Evolutionary conservation across 2,888 invertebrate genomes (phyloP), one percentile per base, ranked within the genome.

Genomic region (Caenorhabditis sp.): DNA sequence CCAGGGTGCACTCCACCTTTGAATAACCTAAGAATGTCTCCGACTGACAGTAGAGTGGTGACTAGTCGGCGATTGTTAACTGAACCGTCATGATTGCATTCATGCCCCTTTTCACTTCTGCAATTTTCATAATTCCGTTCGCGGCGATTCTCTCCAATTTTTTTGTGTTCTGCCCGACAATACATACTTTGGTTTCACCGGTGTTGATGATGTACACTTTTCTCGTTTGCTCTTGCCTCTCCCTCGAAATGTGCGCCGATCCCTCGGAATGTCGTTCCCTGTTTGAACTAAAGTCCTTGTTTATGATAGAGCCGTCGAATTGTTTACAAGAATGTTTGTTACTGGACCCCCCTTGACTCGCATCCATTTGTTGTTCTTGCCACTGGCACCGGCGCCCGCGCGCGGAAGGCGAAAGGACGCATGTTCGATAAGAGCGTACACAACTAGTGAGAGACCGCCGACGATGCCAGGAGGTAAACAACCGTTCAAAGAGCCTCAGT

Each of bases 401-500:
- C 55, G 39, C 24, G 13, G 55, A 41, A 39, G 35, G 24, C 8
- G 43, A 59, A 70, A 70, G 70, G 70, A 70, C 70, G 70, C 45
- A 37, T 70, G 70, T 70, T 70, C 70, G 70, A 70, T 70, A 59
- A 70, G 59, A 70, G 46, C 53, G 70, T 70, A 53, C 70, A 70
- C 52, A 39, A 37, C 26, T 41, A 50, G 43, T 43, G 55, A 70
- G 70, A 59, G 68, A 59, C 26, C 30, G 56, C 68, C 52, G 59
- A 59, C 53, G 48, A 8, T 55, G 71, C 48, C 48, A 55, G 13
- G 61, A 48, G 55, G 71, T 62, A 71, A 71, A 71, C 71, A 71
- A 71, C 61, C 71, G 71, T 71, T 71, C 71, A 71, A 71, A 55
- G 71, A 55, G 61, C 62, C 61, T 65, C 48, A 30, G 74, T 74